These are phyloP conservation scores for Gnathonemus longibarbis DNA, from an alignment of 2,113 vertebrate genomes.

Conservation along the genomic window DNA sequence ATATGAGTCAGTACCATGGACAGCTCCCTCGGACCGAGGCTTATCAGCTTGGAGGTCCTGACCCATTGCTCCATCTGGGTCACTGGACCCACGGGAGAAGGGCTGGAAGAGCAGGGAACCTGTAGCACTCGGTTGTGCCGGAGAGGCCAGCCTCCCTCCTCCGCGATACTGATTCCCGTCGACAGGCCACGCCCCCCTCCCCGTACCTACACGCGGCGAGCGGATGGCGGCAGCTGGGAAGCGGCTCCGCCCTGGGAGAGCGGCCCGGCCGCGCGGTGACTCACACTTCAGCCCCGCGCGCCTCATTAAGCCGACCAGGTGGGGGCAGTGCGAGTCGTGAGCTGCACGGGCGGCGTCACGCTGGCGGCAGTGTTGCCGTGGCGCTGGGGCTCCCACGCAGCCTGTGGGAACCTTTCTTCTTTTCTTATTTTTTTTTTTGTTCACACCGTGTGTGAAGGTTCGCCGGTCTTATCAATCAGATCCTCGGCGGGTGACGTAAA, in stretches of 20 bases:
- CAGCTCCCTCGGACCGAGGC: not conserved
- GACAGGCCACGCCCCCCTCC: not conserved
- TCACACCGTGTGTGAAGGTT: not conserved
- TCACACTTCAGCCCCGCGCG: not conserved
- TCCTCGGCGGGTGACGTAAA: not conserved
- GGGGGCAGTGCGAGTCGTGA: not conserved
- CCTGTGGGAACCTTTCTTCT: not conserved
- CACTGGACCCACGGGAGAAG: not conserved
- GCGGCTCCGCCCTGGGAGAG: not conserved
- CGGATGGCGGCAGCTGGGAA: not conserved
- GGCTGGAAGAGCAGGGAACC: not conserved
- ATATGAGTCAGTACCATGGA: not conserved
- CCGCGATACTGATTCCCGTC: not conserved
- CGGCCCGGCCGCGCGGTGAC: not conserved
- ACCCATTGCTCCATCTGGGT: not conserved
- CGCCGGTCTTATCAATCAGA: not conserved
- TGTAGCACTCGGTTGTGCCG: not conserved
- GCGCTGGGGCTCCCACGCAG: not conserved
- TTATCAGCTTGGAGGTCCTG: not conserved
- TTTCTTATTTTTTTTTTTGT: not conserved
- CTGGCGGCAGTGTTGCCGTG: not conserved
- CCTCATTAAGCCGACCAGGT: not conserved
- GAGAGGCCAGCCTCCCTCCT: not conserved
- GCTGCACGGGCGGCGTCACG: not conserved
- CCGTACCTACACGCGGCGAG: not conserved